Evolutionary conservation across 2,113 vertebrate species (phyloP).

Genomic region (Tretioscincus oriximinensis): DNA sequence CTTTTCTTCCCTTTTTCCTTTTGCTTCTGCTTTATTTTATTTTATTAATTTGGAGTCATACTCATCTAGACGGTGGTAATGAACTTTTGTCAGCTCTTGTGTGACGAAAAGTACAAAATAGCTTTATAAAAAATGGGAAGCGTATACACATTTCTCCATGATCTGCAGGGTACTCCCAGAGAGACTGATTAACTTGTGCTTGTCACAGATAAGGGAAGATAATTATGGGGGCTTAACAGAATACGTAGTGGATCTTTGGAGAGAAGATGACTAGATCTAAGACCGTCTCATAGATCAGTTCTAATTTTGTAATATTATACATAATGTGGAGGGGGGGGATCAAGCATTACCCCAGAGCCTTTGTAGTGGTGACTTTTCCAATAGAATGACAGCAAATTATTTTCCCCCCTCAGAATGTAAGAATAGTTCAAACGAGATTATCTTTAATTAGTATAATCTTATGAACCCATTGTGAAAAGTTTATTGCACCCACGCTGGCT

Average conservation of each 20-base stretch:
- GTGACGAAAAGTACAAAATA: slow-evolving; percentile 74
- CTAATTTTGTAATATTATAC: slow-evolving; percentile 79
- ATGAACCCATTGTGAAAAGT: slow-evolving; percentile 75
- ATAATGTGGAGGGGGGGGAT: slow-evolving; percentile 53
- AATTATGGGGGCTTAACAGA: slow-evolving; percentile 85
- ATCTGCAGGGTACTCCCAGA: slow-evolving; percentile 86
- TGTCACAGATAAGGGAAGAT: slow-evolving; percentile 87
- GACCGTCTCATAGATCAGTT: slow-evolving; percentile 76
- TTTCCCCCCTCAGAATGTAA: slow-evolving; percentile 70
- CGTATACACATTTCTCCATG: slow-evolving; percentile 68
- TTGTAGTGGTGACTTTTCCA: slow-evolving; percentile 70
- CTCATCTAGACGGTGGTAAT: slow-evolving; percentile 77
- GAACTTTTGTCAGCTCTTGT: slow-evolving; percentile 78
- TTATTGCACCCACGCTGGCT: slow-evolving; percentile 71
- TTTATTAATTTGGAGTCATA: slow-evolving; percentile 76
- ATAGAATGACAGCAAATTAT: slow-evolving; percentile 76
- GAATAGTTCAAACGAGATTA: slow-evolving; percentile 82
- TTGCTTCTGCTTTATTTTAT: slow-evolving; percentile 36
- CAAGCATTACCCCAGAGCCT: slow-evolving; percentile 63
- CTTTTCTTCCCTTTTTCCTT: neutral
- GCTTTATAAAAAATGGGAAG: slow-evolving; percentile 78
- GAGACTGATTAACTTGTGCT: slow-evolving; percentile 90
- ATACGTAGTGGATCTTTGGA: slow-evolving; percentile 83
- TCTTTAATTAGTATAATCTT: slow-evolving; percentile 81
- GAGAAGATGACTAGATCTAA: slow-evolving; percentile 82